Evolutionary conservation across 92 coral and sea anemone species (phyloP).

Genomic region (Scolanthus callimorphus): DNA sequence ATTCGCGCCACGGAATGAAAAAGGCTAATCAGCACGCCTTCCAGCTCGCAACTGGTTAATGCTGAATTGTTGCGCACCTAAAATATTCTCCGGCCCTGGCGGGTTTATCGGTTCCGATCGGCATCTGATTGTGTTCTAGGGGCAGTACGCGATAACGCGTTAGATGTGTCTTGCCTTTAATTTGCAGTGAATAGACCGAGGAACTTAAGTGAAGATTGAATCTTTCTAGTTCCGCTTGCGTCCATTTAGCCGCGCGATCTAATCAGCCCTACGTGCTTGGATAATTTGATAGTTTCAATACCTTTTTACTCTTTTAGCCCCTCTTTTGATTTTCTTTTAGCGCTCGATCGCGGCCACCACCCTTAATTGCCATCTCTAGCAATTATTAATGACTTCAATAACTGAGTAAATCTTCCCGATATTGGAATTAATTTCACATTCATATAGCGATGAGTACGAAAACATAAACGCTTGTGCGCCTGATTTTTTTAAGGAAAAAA

Average conservation of each 20-base stretch:
- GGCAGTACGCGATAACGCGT: neutral
- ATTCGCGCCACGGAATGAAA: too few species aligned
- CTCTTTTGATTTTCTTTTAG: conserved; percentile 2
- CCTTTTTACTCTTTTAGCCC: neutral
- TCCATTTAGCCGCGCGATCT: conserved; percentile 1
- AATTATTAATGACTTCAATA: neutral
- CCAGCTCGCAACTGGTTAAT: too few species aligned
- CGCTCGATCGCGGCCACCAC: neutral
- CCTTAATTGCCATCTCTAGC: neutral
- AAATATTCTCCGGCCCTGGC: too few species aligned
- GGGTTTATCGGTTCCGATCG: too few species aligned
- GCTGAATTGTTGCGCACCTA: too few species aligned
- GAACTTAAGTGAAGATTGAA: neutral
- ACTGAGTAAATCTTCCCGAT: neutral
- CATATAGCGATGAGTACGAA: too few species aligned
- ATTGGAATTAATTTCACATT: neutral
- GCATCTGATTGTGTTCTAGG: too few species aligned
- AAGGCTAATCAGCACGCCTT: too few species aligned
- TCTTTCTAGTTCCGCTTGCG: conserved; percentile 1
- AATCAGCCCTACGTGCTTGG: neutral
- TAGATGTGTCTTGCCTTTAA: neutral
- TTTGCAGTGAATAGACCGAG: neutral
- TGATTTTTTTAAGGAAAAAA: too few species aligned
- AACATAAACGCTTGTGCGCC: too few species aligned
- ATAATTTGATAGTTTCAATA: conserved; percentile 2